Evolutionary conservation across 2,888 invertebrate species (phyloP).

Genomic region (Ypsolopha sequella): DNA sequence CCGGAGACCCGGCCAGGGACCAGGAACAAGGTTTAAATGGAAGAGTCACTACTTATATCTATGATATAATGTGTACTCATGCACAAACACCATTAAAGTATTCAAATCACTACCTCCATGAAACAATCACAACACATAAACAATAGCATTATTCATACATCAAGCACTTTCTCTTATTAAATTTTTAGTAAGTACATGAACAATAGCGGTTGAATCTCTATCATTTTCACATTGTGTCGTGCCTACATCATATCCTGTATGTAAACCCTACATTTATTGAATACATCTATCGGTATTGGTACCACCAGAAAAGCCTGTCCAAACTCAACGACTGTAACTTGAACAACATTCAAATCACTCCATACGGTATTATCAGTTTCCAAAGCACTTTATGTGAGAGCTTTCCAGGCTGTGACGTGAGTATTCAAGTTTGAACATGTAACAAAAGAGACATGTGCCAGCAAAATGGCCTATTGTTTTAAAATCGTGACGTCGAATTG

Average conservation of each 20-base stretch:
- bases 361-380: not conserved
- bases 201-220: constrained; percentile 3
- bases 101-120: not conserved
- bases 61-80: not conserved
- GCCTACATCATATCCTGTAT: not conserved
- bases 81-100: not conserved
- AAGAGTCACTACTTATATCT: no score
- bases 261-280: not conserved
- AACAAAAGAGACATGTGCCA: constrained; percentile 4
- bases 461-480: constrained; percentile 20
- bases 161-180: constrained; percentile 6
- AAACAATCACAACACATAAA: not conserved
- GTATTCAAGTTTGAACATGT: not conserved
- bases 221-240: constrained; percentile 3
- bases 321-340: not conserved
- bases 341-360: not conserved
- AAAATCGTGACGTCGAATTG: constrained; percentile 22
- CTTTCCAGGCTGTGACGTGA: not conserved
- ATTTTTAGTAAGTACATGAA: constrained; percentile 4
- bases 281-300: not conserved
- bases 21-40: no score
- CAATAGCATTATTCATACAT: not conserved
- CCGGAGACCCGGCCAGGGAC: no score
- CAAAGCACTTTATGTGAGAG: not conserved
- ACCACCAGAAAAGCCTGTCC: not conserved